These are phyloP conservation scores for Zaprionus tsacasi DNA, from an alignment of 1,140 invertebrate genomes.

Conservation along the genomic window DNA sequence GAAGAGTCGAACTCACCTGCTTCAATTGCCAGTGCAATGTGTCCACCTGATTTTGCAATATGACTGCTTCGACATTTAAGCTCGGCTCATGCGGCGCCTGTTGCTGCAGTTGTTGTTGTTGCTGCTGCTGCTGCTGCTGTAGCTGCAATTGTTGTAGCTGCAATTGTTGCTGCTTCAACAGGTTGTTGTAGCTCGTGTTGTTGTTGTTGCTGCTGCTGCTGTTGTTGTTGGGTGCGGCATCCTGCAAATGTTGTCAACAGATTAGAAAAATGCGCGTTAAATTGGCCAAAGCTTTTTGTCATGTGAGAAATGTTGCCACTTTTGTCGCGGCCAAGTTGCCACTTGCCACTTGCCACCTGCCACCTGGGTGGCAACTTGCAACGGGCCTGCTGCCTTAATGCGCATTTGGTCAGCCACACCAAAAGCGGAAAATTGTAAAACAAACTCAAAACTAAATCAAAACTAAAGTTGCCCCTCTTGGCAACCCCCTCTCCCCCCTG, in stretches of 20 bases:
- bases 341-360: conserved; percentile 16
- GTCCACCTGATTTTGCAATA: conserved; percentile 90
- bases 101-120: conserved; percentile 42
- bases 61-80: conserved; percentile 87
- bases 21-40: conserved; percentile 92
- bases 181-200: conserved; percentile 31
- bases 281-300: conserved; percentile 58
- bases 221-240: conserved; percentile 65
- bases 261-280: conserved; percentile 69
- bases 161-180: conserved; percentile 27
- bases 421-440: conserved; percentile 67
- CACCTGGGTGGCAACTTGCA: conserved; percentile 39
- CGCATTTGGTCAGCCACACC: conserved; percentile 41
- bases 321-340: background rate
- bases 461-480: conserved; percentile 7
- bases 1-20: conserved; percentile 86
- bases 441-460: conserved; percentile 24
- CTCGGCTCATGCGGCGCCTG: conserved; percentile 46
- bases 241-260: conserved; percentile 76
- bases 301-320: conserved; percentile 71
- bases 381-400: conserved; percentile 5
- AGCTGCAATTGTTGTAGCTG: conserved; percentile 17
- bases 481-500: background rate
- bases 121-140: conserved; percentile 29
- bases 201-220: conserved; percentile 33